Percentiles rank a stretch among this genome's conserved stretches.
Evolutionary conservation across 2,888 invertebrate genomes (phyloP).

Genomic region (Drosophila incognita): DNA sequence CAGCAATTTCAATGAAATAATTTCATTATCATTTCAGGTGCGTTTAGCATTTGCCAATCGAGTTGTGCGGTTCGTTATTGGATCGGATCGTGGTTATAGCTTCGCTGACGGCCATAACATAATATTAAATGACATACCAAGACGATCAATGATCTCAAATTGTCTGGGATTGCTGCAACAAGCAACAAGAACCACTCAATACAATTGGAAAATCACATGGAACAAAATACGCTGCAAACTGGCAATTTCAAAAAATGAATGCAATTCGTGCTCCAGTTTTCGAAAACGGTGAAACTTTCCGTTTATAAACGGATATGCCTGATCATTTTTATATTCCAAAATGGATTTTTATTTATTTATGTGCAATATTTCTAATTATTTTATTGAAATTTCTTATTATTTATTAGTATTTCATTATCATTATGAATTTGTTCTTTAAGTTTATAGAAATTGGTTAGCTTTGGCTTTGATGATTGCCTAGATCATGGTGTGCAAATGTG

Average conservation of each 20-base stretch:
- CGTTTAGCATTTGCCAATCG: slow-evolving; percentile 39
- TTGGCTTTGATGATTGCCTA: no score
- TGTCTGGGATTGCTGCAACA: slow-evolving; percentile 32
- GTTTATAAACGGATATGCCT: neutral
- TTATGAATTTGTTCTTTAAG: neutral
- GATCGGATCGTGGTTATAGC: slow-evolving; percentile 45
- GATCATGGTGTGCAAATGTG: no score
- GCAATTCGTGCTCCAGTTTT: no score
- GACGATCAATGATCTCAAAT: slow-evolving; percentile 10
- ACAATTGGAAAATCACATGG: neutral
- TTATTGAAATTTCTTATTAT: no score
- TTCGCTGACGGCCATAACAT: slow-evolving; percentile 45
- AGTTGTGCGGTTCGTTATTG: slow-evolving; percentile 16
- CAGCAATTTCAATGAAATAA: slow-evolving; percentile 67
- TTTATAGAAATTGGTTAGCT: neutral
- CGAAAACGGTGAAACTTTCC: no score
- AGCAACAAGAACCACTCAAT: neutral
- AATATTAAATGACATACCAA: slow-evolving; percentile 13
- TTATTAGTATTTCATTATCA: no score
- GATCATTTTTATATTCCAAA: neutral
- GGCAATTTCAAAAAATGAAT: neutral
- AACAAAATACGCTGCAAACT: neutral
- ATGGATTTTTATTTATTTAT: neutral
- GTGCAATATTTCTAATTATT: no score
- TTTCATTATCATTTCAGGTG: slow-evolving; percentile 76